phyloP scores from a whole-genome alignment of 2,888 invertebrate species.

The Polyommatus iphigenia region DNA sequence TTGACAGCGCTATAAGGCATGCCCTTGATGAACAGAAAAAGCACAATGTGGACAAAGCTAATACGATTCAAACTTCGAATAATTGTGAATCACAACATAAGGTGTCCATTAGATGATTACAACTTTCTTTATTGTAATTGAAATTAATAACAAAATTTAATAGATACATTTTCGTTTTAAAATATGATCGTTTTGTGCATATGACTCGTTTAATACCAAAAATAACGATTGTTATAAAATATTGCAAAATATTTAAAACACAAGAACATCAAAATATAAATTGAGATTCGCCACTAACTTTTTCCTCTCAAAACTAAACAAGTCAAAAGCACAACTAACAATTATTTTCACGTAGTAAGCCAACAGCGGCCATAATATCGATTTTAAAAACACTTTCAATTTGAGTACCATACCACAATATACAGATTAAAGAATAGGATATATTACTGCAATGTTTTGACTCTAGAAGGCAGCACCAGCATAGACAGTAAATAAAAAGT shows the following conservation, averaged over 20 bases:
- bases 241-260: not conserved
- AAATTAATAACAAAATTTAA: not conserved
- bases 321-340: not conserved
- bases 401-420: not conserved
- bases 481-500: too few species aligned
- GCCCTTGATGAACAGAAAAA: too few species aligned
- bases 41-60: too few species aligned
- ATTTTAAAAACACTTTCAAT: not conserved
- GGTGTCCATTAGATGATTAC: not conserved
- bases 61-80: not conserved
- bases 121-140: not conserved
- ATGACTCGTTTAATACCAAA: not conserved
- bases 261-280: not conserved
- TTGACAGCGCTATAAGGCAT: too few species aligned
- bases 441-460: too few species aligned
- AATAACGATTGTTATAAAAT: not conserved
- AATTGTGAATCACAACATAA: not conserved
- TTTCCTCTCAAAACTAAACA: not conserved
- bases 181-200: not conserved
- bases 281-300: slow-evolving; percentile 7
- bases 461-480: too few species aligned
- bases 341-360: not conserved
- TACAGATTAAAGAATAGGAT: not conserved
- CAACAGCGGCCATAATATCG: not conserved
- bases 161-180: not conserved